Evolutionary conservation across 2,797 vertebrate species (phyloP), one percentile per base, ranked within the genome.

Genomic region (Clarias pachynema): DNA sequence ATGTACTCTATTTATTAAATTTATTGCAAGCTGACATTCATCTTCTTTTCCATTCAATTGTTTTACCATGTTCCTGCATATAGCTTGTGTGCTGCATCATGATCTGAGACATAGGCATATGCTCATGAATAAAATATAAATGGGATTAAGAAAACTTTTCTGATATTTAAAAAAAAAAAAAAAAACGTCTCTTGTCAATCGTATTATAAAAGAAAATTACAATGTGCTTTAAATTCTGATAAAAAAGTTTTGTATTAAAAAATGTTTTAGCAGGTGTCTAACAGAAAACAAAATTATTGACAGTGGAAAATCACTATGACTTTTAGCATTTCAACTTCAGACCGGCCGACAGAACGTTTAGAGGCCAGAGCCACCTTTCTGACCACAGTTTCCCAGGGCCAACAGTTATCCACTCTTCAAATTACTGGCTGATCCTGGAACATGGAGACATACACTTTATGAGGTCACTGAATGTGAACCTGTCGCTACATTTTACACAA

Each of bases 281-380:
- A 37, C 75, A n/a, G 77, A 24, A 15, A 59, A 78, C 10, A 56
- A 29, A 56, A n/a, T 44, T 49, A 70, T 24, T 73, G 40, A 57
- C 26, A 78, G 57, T 37, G 14, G 20, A 37, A 62, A 78, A 79
- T 40, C 31, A 24, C 57, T n/a, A 22, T 1, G 62, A 24, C 4
- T 81, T 59, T 66, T 22, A 34, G 8, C 59, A 75, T 77, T 84
- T 77, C 53, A 63, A 49, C 62, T 22, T 37, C 62, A 66, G 20
- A n/a, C 26, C 24, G 24, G 5, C 29, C 62, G 75, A 34, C 18
- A 31, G 31, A 53, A 69, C 3, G 18, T 70, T 40, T 34, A 24
- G 24, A 69, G n/a, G 31, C 24, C 31, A 59, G 59, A 31, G 44
- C 65, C 44, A 72, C 44, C 9, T 0, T 85, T 73, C 69, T 26